Conservation (phyloP, 2,797 vertebrate species). For the Fistularia commersonii region DNA sequence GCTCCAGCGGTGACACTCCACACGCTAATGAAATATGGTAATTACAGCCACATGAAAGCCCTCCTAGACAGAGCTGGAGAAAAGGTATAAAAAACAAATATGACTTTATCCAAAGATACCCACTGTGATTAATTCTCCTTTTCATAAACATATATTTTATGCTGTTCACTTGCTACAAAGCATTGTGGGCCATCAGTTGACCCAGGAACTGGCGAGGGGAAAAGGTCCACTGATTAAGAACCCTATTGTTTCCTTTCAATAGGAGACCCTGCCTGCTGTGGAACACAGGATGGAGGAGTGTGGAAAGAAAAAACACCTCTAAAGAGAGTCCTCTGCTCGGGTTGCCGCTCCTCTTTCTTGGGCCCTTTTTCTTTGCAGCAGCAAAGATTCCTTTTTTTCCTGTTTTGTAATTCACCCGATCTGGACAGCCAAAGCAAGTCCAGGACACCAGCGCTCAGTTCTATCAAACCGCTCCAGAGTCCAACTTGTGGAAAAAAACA, state of each 20-base stretch:
- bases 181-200: conserved; percentile 63
- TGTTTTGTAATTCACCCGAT: conserved; percentile 34
- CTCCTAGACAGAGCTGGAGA: conserved; percentile 49
- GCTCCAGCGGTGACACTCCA: conserved; percentile 74
- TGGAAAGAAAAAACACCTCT: conserved; percentile 12
- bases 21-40: conserved; percentile 81
- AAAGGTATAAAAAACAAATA: conserved; percentile 75
- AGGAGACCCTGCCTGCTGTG: conserved; percentile 26
- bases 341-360: conserved; percentile 20
- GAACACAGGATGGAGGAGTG: conserved; percentile 31
- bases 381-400: conserved; percentile 2
- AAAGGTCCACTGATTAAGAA: conserved; percentile 70
- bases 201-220: conserved; percentile 49
- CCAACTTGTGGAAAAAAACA: conserved; percentile 19
- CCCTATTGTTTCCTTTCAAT: conserved; percentile 40
- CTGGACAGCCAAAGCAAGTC: conserved; percentile 19
- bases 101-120: conserved; percentile 79
- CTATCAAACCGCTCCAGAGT: conserved; percentile 2
- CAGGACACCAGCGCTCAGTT: conserved; percentile 17
- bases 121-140: conserved; percentile 71
- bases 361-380: conserved; percentile 17
- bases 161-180: conserved; percentile 64
- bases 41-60: conserved; percentile 79
- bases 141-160: conserved; percentile 76
- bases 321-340: conserved; percentile 4